These are phyloP conservation scores for Rattus rattus DNA, from an alignment of 2,113 vertebrate genomes.

Conservation along the genomic window DNA sequence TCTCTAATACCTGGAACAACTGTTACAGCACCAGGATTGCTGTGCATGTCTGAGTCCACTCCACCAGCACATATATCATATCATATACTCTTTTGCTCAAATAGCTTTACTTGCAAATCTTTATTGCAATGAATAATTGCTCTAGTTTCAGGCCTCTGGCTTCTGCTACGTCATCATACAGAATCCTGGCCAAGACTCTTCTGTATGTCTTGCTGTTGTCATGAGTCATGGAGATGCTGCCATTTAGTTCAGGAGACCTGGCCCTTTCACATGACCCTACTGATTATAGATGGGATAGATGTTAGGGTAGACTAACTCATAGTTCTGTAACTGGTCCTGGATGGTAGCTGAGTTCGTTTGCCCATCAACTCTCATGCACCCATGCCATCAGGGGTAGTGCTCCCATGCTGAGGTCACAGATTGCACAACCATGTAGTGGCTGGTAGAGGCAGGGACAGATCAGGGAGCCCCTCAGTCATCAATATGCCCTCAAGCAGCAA, in stretches of 20 bases:
- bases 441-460: not conserved
- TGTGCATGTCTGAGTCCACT: not conserved
- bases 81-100: not conserved
- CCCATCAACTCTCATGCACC: not conserved
- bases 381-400: not conserved
- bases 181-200: not conserved
- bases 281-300: not conserved
- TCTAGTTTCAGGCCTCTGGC: not conserved
- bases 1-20: not conserved
- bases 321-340: not conserved
- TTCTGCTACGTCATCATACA: not conserved
- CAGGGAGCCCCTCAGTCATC: not conserved
- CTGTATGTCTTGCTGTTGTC: not conserved
- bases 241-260: not conserved
- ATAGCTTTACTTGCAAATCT: not conserved
- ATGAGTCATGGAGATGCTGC: not conserved
- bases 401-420: not conserved
- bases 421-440: not conserved
- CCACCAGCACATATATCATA: not conserved
- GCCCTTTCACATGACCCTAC: too few species aligned
- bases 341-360: not conserved
- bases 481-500: too few species aligned
- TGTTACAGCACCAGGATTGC: not conserved
- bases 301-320: not conserved
- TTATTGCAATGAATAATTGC: not conserved